Evolutionary conservation across 2,888 invertebrate genomes (phyloP), one percentile per base, ranked within the genome.

Genomic region (Xestia xanthographa): DNA sequence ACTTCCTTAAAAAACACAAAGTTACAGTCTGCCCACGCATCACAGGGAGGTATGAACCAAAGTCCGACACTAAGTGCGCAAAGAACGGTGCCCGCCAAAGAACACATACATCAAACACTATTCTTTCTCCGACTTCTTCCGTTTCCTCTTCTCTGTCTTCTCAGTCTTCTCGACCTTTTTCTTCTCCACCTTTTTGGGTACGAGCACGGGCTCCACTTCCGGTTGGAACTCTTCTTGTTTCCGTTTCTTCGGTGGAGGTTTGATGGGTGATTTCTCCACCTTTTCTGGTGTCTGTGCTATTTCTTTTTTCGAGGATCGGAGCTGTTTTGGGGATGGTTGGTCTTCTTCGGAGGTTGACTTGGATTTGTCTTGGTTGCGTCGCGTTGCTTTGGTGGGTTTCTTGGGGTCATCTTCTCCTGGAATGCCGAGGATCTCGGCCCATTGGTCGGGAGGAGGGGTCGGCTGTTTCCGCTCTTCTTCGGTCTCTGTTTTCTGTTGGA

Each of bases 371-470:
- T 79, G 87, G 9, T 80, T 74, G 45, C 38, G 72, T 43, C 69
- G 58, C n/a, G 69, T 77, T 26, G n/a, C 2, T 66, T 63, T 82
- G 17, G 45, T 26, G 0, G 75, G 63, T 72, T 87, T 85, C 68
- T 81, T 85, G 12, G 84, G 70, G 38, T 77, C 84, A n/a, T 92
- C 92, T n/a, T 95, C 92, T 50, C 93, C 95, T 0, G 96, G 96
- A 3, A 96, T 95, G 83, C 96, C 96, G 43, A 96, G 93, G 17
- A 96, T 96, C 53, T 96, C 96, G 5, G 96, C 95, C 96, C 96
- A 96, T 80, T 95, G 95, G 90, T 96, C 96, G 0, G 95, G 96
- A 0, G 96, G 96, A 0, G 96, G 96, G 0, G 96, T 96, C 5
- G 96, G 96, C 84, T 96, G 95, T 78, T 94, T 95, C n/a, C 90